Base-by-base conservation (phyloP, 2,888 invertebrate species). In the Cerceris ruficornis region DNA sequence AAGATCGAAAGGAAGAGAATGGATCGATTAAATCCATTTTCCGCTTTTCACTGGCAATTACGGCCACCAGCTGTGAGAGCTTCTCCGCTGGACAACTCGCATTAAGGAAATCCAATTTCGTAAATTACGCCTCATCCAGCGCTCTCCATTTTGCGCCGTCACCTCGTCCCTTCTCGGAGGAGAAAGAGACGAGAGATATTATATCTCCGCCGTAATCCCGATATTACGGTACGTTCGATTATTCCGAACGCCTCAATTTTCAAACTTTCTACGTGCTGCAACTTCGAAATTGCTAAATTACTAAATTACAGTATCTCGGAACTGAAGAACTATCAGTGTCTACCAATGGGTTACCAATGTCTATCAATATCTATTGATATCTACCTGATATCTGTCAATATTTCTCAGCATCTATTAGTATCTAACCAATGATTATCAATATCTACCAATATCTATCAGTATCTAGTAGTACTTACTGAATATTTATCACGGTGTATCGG, bases 21-120 rank as follows among this genome's bases (percentile, higher is more conserved):
- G 11, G 9, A 9, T 13, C 82, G 79, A 82, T 85, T 82, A 73
- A 65, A 75, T 75, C 62, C 65, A 50, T 70, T 75, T 86, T 80
- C 80, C 79, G 69, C 60, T 62, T 58, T 42, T 59, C 58, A 46
- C 65, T 60, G 52, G 50, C 77, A 85, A 85, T 85, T 80, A 85
- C 75, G 71, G 50, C 68, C 7, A 58, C n/a, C 70, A 49, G 55
- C 65, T 57, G 60, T 58, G 42, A 43, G 58, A 49, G 7, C 64
- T 64, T 55, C 42, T 8, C 9, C 52, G 17, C 62, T 50, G 55
- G 43, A 69, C 72, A 69, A 74, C 43, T 55, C 13, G 39, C 39
- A 17, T 68, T 54, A 69, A 65, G 71, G 58, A 60, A 73, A 75
- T 70, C 64, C 68, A 69, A 77, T 78, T 82, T 66, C 52, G 17